Evolutionary conservation across 2,113 vertebrate genomes (phyloP).

Genomic region (Carlito syrichta): DNA sequence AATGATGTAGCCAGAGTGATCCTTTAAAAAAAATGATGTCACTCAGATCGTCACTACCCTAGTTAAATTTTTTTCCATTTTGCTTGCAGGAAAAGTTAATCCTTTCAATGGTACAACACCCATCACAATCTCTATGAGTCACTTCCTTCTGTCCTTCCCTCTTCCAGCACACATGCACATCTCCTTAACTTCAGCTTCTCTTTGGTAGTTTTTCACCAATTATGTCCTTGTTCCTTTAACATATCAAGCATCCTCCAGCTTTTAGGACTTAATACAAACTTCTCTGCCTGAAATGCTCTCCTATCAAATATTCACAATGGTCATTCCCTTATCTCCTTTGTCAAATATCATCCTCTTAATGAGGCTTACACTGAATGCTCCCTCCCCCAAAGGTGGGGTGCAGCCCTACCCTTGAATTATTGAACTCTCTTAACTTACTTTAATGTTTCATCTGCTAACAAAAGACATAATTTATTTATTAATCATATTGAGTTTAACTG

Average conservation of each 20-base stretch:
- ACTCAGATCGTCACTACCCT: neutral
- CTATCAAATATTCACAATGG: neutral
- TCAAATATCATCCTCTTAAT: neutral
- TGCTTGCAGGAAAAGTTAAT: neutral
- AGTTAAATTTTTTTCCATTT: neutral
- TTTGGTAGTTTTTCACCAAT: neutral
- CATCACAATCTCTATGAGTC: neutral
- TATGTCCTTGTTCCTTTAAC: no score
- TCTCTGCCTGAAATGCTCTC: neutral
- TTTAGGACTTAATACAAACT: neutral
- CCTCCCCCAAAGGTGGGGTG: no score
- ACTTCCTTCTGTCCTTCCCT: neutral
- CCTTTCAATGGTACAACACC: neutral
- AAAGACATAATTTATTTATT: neutral
- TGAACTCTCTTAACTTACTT: neutral
- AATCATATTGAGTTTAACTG: neutral
- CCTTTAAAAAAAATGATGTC: neutral
- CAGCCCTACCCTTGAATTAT: neutral
- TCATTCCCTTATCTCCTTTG: neutral
- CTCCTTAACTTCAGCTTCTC: neutral
- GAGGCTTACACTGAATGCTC: neutral
- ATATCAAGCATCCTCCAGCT: neutral
- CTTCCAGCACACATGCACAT: neutral
- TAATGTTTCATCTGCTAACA: neutral
- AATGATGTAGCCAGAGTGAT: neutral